Evolutionary conservation across 2,797 vertebrate genomes (phyloP).

Genomic region (Smutsia gigantea): DNA sequence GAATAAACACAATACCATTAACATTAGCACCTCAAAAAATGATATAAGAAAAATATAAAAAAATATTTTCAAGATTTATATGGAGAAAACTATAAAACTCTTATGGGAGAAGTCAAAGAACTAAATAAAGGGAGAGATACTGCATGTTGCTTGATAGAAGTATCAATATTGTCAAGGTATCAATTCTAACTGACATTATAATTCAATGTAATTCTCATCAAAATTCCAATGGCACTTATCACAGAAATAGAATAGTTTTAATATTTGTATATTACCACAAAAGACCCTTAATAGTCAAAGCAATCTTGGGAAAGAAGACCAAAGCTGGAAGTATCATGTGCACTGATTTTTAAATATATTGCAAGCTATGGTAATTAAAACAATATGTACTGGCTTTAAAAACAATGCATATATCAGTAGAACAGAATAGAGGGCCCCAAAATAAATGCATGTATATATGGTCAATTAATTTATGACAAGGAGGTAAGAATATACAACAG

Average conservation of each 20-base stretch:
- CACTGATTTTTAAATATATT: background rate
- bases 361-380: background rate
- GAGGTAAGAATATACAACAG: background rate
- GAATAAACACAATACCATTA: background rate
- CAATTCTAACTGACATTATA: background rate
- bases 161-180: background rate
- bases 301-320: background rate
- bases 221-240: too few species aligned
- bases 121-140: background rate
- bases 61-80: background rate
- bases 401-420: background rate
- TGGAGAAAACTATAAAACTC: background rate
- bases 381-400: background rate
- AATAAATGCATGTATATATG: background rate
- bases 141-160: background rate
- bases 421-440: background rate
- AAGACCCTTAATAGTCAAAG: background rate
- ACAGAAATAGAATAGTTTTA: too few species aligned
- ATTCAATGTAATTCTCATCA: too few species aligned
- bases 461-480: too few species aligned
- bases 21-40: background rate
- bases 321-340: background rate
- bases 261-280: background rate
- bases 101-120: background rate
- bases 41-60: background rate